phyloP scores from a whole-genome alignment of 2,888 invertebrate species.

The Hypercompe scribonia region DNA sequence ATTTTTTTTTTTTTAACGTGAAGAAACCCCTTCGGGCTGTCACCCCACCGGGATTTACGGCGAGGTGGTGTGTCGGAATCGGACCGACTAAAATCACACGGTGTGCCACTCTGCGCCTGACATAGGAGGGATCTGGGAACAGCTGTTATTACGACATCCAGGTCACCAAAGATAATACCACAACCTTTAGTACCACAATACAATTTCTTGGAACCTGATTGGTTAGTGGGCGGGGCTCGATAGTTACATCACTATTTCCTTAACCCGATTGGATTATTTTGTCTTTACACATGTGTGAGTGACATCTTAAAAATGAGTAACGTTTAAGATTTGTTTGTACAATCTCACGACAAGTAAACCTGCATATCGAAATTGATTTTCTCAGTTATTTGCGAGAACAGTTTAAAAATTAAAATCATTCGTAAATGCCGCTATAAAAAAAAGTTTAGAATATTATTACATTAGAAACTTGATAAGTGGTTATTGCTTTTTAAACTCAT shows the following conservation, averaged over 20 bases:
- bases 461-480: not conserved
- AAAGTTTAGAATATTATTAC: not conserved
- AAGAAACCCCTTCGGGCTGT: too few species aligned
- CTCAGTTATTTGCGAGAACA: not conserved
- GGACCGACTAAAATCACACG: too few species aligned
- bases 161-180: too few species aligned
- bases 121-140: too few species aligned
- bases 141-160: too few species aligned
- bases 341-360: not conserved
- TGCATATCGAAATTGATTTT: not conserved
- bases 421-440: slow-evolving; percentile 3
- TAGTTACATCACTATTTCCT: not conserved
- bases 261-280: too few species aligned
- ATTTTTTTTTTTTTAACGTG: too few species aligned
- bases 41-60: too few species aligned
- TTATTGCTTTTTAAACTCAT: slow-evolving; percentile 34
- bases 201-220: not conserved
- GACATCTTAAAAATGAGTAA: not conserved
- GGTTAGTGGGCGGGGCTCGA: not conserved
- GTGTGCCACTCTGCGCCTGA: too few species aligned
- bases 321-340: not conserved
- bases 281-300: not conserved
- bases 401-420: not conserved
- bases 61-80: too few species aligned
- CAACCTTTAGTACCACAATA: not conserved